Percentiles rank a stretch among this genome's conserved stretches.
phyloP scores from a whole-genome alignment of 2,888 invertebrate genomes.

The Didymodactylos carnosus region DNA sequence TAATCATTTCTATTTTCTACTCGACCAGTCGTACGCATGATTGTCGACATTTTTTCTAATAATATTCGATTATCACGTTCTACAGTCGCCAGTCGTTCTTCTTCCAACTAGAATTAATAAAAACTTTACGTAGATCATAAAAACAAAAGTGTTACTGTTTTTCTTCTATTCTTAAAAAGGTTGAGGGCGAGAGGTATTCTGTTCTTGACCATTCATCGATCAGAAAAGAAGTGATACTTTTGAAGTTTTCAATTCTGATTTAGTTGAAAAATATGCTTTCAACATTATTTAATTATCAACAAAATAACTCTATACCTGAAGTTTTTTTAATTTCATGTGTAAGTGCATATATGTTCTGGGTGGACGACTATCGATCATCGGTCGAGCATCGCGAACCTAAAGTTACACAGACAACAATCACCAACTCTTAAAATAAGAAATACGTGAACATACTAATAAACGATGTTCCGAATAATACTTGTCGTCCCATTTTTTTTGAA shows the following conservation, averaged over 20 bases:
- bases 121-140: neutral
- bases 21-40: slow-evolving; percentile 31
- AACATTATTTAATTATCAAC: too few species aligned
- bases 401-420: slow-evolving; percentile 17
- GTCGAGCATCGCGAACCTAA: slow-evolving; percentile 24
- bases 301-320: slow-evolving; percentile 15
- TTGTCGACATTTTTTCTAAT: slow-evolving; percentile 33
- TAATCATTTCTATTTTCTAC: slow-evolving; percentile 32
- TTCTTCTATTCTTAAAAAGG: too few species aligned
- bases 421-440: slow-evolving; percentile 16
- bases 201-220: too few species aligned
- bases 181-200: too few species aligned
- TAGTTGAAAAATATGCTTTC: too few species aligned
- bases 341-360: slow-evolving; percentile 23
- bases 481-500: slow-evolving; percentile 32
- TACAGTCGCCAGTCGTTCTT: slow-evolving; percentile 31
- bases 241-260: too few species aligned
- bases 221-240: too few species aligned
- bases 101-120: slow-evolving; percentile 23
- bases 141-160: too few species aligned
- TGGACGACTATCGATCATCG: slow-evolving; percentile 21
- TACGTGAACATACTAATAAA: slow-evolving; percentile 22
- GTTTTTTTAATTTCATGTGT: slow-evolving; percentile 23
- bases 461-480: slow-evolving; percentile 31
- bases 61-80: slow-evolving; percentile 33